These are phyloP conservation scores for Lepidurus packardi DNA, from an alignment of 1,140 invertebrate species.

Conservation along the genomic window DNA sequence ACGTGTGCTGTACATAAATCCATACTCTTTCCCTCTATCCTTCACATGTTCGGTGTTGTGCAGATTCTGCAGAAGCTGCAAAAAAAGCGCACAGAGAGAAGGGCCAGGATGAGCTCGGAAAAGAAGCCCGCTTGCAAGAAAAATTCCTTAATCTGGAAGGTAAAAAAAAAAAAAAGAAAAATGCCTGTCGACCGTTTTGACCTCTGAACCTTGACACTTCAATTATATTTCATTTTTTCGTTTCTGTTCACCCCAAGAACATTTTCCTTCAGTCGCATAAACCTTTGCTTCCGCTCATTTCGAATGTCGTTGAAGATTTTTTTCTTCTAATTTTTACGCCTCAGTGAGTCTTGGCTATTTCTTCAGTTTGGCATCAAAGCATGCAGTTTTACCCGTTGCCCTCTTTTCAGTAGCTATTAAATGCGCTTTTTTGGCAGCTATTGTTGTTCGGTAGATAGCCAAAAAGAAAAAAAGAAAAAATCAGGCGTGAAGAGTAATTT, in stretches of 20 bases:
- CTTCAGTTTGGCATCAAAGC: neutral
- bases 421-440: neutral
- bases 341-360: neutral
- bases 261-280: neutral
- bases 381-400: neutral
- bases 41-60: constrained; percentile 60
- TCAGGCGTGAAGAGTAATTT: neutral
- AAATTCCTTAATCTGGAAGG: constrained; percentile 94
- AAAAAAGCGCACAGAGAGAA: constrained; percentile 91
- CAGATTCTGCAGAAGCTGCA: constrained; percentile 95
- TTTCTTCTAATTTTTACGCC: neutral
- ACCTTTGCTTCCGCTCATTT: neutral
- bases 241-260: neutral
- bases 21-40: constrained; percentile 31
- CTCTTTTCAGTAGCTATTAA: neutral
- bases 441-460: neutral
- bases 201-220: neutral
- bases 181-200: neutral
- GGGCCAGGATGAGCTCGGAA: constrained; percentile 83
- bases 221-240: neutral
- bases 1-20: constrained; percentile 28
- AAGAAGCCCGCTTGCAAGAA: constrained; percentile 80
- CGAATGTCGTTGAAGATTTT: neutral
- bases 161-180: constrained; percentile 58
- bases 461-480: neutral